These are phyloP conservation scores for Drosophila cracens DNA, from an alignment of 2,888 invertebrate genomes.

Conservation along the genomic window DNA sequence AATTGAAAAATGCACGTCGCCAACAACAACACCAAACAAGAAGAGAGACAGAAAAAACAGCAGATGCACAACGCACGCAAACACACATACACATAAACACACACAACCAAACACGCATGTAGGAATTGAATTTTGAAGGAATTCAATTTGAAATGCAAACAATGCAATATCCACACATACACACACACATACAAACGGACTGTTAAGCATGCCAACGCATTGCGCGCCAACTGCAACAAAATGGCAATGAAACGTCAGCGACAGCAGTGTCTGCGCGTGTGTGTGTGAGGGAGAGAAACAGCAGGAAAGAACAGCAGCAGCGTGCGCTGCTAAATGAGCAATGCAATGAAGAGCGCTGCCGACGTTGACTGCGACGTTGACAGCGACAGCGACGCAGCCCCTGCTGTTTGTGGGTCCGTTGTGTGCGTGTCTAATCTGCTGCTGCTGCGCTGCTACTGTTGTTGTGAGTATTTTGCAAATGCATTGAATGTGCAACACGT, in stretches of 20 bases:
- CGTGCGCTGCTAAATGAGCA: conserved; percentile 47
- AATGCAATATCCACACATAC: conserved; percentile 61
- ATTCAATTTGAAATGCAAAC: conserved; percentile 81
- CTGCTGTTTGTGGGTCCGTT: conserved; percentile 45
- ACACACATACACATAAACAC: conserved; percentile 47
- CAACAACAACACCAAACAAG: conserved; percentile 36
- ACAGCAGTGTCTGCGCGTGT: background rate
- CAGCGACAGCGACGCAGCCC: conserved; percentile 15
- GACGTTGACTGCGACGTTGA: background rate
- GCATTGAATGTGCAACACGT: conserved; percentile 70
- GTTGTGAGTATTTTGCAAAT: conserved; percentile 35
- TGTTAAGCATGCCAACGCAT: conserved; percentile 59
- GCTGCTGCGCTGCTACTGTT: conserved; percentile 19
- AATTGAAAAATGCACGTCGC: conserved; percentile 75
- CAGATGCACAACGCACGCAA: conserved; percentile 77
- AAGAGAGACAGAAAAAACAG: conserved; percentile 64
- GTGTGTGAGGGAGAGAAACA: conserved; percentile 11
- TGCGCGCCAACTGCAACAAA: conserved; percentile 79
- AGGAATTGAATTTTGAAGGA: conserved; percentile 72
- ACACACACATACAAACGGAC: conserved; percentile 15
- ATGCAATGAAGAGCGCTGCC: conserved; percentile 26
- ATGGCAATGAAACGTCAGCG: conserved; percentile 71
- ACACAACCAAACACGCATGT: conserved; percentile 15
- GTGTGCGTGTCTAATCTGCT: conserved; percentile 70
- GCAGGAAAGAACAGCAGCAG: conserved; percentile 2